Conservation (phyloP, 2,797 vertebrate species). For the Apogon talboti region DNA sequence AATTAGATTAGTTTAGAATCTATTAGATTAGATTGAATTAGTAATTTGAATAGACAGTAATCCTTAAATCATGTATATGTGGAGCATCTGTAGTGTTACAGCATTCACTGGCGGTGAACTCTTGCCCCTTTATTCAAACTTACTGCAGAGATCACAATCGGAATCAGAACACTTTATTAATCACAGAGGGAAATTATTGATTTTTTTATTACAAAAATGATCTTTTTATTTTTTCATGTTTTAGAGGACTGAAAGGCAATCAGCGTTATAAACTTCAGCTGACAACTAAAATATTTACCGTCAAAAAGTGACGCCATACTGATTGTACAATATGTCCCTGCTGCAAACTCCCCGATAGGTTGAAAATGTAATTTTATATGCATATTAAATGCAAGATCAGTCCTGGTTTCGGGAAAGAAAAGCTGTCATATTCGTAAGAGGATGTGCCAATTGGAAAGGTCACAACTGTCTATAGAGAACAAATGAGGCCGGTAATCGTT, state of each 20-base stretch:
- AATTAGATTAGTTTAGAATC: no score
- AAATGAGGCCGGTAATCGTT: slow-evolving; percentile 80
- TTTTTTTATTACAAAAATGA: no score
- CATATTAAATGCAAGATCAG: slow-evolving; percentile 75
- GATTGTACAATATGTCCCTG: slow-evolving; percentile 52
- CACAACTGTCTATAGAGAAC: slow-evolving; percentile 81
- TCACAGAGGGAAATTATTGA: no score
- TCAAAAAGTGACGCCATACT: slow-evolving; percentile 30
- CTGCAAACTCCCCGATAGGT: slow-evolving; percentile 23
- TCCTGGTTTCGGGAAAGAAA: slow-evolving; percentile 74
- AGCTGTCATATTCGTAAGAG: slow-evolving; percentile 75
- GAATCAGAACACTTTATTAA: no score
- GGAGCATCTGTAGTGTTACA: no score
- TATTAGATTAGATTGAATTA: no score
- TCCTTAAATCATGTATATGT: no score
- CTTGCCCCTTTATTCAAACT: no score
- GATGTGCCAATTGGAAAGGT: slow-evolving; percentile 82
- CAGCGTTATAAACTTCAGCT: slow-evolving; percentile 22
- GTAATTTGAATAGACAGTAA: no score
- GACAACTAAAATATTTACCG: slow-evolving; percentile 29
- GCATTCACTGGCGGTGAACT: no score
- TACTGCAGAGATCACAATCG: no score
- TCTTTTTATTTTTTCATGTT: background rate
- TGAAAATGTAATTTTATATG: slow-evolving; percentile 69
- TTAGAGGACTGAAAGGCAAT: slow-evolving; percentile 3